Percentiles rank a stretch among this genome's conserved stretches.
Evolutionary conservation across 2,113 vertebrate species (phyloP).

Genomic region (Forbesichthys agassizii): DNA sequence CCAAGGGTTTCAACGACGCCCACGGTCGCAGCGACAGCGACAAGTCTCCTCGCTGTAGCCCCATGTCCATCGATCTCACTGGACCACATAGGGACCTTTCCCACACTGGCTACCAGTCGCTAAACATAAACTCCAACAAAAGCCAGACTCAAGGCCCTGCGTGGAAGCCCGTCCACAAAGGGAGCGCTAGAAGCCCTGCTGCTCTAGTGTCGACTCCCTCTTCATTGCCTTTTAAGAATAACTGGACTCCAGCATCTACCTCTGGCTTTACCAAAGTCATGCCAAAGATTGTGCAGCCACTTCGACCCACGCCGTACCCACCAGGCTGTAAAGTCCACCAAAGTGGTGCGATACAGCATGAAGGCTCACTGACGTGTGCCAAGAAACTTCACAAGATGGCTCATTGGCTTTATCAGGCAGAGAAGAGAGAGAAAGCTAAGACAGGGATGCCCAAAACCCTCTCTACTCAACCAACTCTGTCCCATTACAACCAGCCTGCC

Average conservation of each 20-base stretch:
- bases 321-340: conserved; percentile 52
- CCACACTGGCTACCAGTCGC: conserved; percentile 17
- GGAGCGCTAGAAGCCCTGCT: conserved; percentile 15
- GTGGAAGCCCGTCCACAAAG: conserved; percentile 49
- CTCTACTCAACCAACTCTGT: conserved; percentile 54
- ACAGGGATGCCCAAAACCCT: conserved; percentile 59
- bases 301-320: conserved; percentile 61
- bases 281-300: conserved; percentile 61
- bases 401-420: conserved; percentile 48
- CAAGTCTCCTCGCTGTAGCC: conserved; percentile 45
- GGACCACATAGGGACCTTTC: conserved; percentile 42
- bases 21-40: conserved; percentile 27
- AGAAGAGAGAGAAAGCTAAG: conserved; percentile 71
- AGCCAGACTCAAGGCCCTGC: conserved; percentile 40
- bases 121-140: conserved; percentile 26
- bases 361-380: conserved; percentile 30
- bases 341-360: conserved; percentile 33
- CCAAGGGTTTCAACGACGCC: conserved; percentile 26
- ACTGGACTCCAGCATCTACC: conserved; percentile 50
- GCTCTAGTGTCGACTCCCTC: conserved; percentile 20
- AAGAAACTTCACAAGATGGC: conserved; percentile 53
- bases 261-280: conserved; percentile 76
- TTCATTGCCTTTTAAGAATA: conserved; percentile 28
- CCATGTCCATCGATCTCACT: conserved; percentile 35
- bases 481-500: conserved; percentile 44